phyloP scores from a whole-genome alignment of 1,140 invertebrate genomes.

The Drosophila erecta region DNA sequence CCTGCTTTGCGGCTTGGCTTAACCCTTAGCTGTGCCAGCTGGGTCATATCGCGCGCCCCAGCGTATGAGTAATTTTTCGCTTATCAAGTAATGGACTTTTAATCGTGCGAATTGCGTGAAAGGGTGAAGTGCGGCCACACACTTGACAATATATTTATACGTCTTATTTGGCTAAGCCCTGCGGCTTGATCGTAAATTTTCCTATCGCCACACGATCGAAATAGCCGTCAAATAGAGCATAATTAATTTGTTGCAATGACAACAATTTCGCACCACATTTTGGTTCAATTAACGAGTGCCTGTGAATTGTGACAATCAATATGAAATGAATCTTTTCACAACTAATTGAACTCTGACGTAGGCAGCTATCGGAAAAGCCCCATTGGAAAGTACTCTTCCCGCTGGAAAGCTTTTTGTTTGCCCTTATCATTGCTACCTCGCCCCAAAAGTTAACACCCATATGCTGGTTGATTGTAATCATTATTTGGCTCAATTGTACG shows the following conservation, averaged over 20 bases:
- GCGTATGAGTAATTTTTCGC: conserved; percentile 18
- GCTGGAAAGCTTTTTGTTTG: conserved; percentile 15
- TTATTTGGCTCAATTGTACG: conserved; percentile 62
- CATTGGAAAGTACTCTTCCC: conserved; percentile 25
- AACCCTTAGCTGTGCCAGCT: conserved; percentile 15
- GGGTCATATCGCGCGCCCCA: neutral
- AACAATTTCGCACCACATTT: conserved; percentile 70
- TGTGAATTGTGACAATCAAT: conserved; percentile 55
- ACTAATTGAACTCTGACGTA: conserved; percentile 42
- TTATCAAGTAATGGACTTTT: conserved; percentile 71
- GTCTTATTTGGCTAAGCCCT: conserved; percentile 13
- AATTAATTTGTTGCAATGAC: conserved; percentile 48
- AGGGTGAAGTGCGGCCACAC: conserved; percentile 8
- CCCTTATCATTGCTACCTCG: conserved; percentile 30
- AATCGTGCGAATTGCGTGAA: conserved; percentile 46
- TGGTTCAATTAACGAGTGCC: conserved; percentile 38
- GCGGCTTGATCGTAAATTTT: conserved; percentile 46
- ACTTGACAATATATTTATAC: conserved; percentile 38
- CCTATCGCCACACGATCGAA: conserved; percentile 61
- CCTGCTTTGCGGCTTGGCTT: conserved; percentile 44
- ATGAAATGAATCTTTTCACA: conserved; percentile 30
- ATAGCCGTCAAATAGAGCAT: conserved; percentile 60
- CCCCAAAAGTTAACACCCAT: conserved; percentile 38
- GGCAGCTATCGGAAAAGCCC: conserved; percentile 33
- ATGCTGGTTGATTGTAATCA: conserved; percentile 28